These are phyloP conservation scores for Cabera pusaria DNA, from an alignment of 2,888 invertebrate genomes.

Conservation along the genomic window DNA sequence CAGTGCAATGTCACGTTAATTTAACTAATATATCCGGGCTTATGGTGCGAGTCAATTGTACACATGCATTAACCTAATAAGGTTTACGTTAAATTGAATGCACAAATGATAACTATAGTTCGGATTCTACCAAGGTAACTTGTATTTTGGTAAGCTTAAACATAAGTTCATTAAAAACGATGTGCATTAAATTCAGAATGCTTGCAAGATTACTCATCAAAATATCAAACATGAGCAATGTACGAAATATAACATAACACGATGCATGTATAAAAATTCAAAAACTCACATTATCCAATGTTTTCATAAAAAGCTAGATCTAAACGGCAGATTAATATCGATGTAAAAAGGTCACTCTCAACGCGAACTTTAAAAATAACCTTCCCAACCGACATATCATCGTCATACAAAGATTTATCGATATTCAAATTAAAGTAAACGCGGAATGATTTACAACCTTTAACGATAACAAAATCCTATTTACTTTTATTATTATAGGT, in stretches of 20 bases:
- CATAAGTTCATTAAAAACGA: no score
- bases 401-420: conserved; percentile 27
- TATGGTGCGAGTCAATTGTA: conserved; percentile 35
- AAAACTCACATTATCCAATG: background rate
- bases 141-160: no score
- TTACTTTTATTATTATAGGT: conserved; percentile 37
- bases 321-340: background rate
- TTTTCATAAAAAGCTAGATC: background rate
- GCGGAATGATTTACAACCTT: conserved; percentile 40
- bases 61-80: conserved; percentile 18
- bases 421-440: conserved; percentile 35
- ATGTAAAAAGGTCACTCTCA: conserved; percentile 7
- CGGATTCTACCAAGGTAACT: no score
- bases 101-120: no score
- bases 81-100: conserved; percentile 14
- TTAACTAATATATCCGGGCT: conserved; percentile 40
- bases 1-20: conserved; percentile 51
- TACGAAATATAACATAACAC: no score
- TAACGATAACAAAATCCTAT: conserved; percentile 38
- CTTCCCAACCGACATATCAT: conserved; percentile 13
- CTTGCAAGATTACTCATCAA: no score
- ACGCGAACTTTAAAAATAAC: conserved; percentile 14
- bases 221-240: no score
- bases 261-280: background rate
- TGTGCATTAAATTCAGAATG: no score